Evolutionary conservation across 2,888 invertebrate genomes (phyloP).

Genomic region (Drosophila anomelani): DNA sequence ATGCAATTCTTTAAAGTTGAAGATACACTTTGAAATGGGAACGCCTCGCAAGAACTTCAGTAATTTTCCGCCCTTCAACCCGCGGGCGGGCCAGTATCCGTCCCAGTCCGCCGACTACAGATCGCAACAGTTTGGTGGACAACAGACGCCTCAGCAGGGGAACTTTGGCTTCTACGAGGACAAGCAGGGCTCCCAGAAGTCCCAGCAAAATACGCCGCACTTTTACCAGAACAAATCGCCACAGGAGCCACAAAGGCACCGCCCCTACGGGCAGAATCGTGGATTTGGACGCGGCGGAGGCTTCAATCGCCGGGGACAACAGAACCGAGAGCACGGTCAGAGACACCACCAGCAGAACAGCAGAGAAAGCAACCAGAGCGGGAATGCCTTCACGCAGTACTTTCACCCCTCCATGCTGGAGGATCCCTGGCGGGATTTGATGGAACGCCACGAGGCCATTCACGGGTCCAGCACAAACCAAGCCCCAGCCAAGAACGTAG

Average conservation of each 20-base stretch:
- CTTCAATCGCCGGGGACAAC: slow-evolving; percentile 21
- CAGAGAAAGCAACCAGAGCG: slow-evolving; percentile 15
- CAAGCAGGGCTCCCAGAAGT: slow-evolving; percentile 9
- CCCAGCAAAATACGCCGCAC: slow-evolving; percentile 44
- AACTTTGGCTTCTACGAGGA: slow-evolving; percentile 41
- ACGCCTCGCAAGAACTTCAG: slow-evolving; percentile 67
- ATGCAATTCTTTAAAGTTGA: not conserved
- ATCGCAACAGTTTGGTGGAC: slow-evolving; percentile 74
- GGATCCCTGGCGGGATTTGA: slow-evolving; percentile 82
- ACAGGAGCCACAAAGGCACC: slow-evolving; percentile 37
- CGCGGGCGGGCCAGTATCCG: slow-evolving; percentile 72
- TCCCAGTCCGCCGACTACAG: slow-evolving; percentile 81
- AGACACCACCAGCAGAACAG: not conserved
- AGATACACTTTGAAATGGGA: slow-evolving; percentile 55
- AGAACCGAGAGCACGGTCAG: slow-evolving; percentile 5
- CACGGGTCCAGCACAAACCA: slow-evolving; percentile 54
- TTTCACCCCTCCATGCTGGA: slow-evolving; percentile 82
- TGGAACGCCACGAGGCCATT: slow-evolving; percentile 76
- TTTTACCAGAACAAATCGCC: slow-evolving; percentile 59
- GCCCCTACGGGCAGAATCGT: slow-evolving; percentile 39
- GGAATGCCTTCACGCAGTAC: slow-evolving; percentile 54
- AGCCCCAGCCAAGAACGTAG: not conserved
- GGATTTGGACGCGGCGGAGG: slow-evolving; percentile 50
- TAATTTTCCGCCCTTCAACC: slow-evolving; percentile 73
- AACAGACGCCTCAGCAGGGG: slow-evolving; percentile 29